phyloP scores from a whole-genome alignment of 2,888 invertebrate genomes.

The Aphidoletes aphidimyza region DNA sequence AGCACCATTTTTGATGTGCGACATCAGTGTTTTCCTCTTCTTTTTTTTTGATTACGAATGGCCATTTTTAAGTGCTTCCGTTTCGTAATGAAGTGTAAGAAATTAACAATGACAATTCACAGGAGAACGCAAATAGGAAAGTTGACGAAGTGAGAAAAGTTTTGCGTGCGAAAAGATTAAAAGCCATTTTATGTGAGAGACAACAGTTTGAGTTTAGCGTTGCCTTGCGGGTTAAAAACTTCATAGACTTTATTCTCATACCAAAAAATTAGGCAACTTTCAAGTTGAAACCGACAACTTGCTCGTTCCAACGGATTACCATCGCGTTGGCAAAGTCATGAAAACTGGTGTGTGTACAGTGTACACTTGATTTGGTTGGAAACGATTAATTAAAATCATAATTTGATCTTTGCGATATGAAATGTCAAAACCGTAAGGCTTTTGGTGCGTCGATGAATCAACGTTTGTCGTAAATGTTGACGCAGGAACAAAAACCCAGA shows the following conservation, averaged over 20 bases:
- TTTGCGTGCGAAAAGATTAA: not conserved
- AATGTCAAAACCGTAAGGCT: not conserved
- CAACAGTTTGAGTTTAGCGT: not conserved
- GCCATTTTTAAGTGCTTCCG: not conserved
- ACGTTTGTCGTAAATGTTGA: not conserved
- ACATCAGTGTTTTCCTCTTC: too few relatives aligned
- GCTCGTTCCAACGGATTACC: not conserved
- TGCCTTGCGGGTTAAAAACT: not conserved
- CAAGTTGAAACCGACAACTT: not conserved
- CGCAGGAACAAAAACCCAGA: not conserved
- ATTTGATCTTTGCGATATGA: conserved; percentile 45
- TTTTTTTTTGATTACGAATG: not conserved
- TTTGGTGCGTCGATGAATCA: not conserved
- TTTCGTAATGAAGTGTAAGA: not conserved
- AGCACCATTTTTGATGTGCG: conserved; percentile 11
- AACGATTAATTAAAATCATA: conserved; percentile 49
- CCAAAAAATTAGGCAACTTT: conserved; percentile 7
- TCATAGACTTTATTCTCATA: conserved; percentile 21
- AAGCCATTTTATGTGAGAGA: not conserved
- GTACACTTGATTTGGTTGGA: not conserved
- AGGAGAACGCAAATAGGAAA: not conserved
- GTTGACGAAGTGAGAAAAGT: not conserved
- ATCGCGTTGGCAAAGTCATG: not conserved
- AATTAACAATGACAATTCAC: not conserved
- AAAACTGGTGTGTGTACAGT: not conserved